Conservation (phyloP, 2,113 vertebrate genomes). For the Eolophus roseicapilla region DNA sequence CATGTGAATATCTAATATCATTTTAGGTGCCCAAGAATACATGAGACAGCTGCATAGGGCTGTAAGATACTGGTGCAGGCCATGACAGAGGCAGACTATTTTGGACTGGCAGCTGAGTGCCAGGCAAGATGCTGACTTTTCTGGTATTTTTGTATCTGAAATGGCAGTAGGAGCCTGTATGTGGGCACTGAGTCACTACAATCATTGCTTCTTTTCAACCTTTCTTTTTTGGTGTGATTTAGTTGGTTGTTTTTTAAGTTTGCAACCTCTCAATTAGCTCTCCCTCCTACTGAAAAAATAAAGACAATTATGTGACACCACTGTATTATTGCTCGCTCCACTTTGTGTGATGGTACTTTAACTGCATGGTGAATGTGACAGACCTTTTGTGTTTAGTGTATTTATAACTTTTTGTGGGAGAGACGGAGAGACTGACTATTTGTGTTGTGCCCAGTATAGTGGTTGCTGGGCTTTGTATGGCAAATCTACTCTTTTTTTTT, state of each 20-base stretch:
- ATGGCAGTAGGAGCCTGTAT: background rate
- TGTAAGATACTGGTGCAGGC: background rate
- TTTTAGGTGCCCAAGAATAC: background rate
- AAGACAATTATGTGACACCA: background rate
- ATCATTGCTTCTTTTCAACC: background rate
- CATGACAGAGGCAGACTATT: fast-evolving
- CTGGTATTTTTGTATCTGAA: background rate
- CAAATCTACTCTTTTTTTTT: background rate
- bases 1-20: background rate
- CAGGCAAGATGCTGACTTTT: background rate
- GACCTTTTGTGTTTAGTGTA: background rate
- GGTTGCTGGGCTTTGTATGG: background rate
- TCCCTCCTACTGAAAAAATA: background rate
- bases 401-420: background rate
- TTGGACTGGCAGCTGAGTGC: background rate
- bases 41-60: fast-evolving
- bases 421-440: background rate
- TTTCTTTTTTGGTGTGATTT: background rate
- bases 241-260: background rate
- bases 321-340: background rate
- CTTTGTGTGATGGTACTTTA: background rate
- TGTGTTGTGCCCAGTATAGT: background rate
- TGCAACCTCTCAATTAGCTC: background rate
- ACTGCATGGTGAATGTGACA: fast-evolving
- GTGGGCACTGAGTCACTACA: background rate